These are phyloP conservation scores for Pocillopora verrucosa DNA, from an alignment of 64 coral and sea anemone genomes.

Conservation along the genomic window DNA sequence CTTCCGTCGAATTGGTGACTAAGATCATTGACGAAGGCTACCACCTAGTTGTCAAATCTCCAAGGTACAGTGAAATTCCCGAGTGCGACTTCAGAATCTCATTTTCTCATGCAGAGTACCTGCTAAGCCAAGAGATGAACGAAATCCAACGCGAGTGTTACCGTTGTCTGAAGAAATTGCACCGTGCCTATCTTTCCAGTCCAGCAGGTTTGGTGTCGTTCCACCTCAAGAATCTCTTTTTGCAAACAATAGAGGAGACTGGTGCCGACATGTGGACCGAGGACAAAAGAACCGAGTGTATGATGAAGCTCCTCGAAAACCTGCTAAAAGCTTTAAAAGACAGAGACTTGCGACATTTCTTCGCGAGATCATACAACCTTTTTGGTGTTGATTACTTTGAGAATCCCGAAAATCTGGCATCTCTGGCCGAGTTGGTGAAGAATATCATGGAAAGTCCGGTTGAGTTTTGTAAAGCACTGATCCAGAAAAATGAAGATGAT, in stretches of 20 bases:
- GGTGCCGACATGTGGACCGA: conserved; percentile 49
- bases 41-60: conserved; percentile 43
- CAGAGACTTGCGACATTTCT: conserved; percentile 51
- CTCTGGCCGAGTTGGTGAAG: conserved; percentile 14
- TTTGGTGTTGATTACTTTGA: conserved; percentile 42
- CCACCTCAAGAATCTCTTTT: conserved; percentile 52
- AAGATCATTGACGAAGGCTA: conserved; percentile 42
- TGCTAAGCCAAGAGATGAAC: conserved; percentile 56
- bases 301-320: conserved; percentile 23
- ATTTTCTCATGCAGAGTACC: conserved; percentile 59
- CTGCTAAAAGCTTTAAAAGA: conserved; percentile 2
- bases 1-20: conserved; percentile 8
- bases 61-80: conserved; percentile 21
- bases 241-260: conserved; percentile 52
- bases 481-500: not conserved
- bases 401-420: conserved; percentile 8
- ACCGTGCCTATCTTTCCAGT: conserved; percentile 54
- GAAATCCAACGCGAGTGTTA: conserved; percentile 40
- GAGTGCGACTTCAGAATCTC: conserved; percentile 52
- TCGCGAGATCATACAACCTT: conserved; percentile 55
- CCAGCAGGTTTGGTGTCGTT: conserved; percentile 36
- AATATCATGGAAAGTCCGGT: conserved; percentile 43
- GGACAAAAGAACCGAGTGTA: conserved; percentile 36
- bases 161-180: conserved; percentile 34
- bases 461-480: conserved; percentile 20